Evolutionary conservation across 2,888 invertebrate species (phyloP), one percentile per base, ranked within the genome.

Genomic region (Tipula confusa): DNA sequence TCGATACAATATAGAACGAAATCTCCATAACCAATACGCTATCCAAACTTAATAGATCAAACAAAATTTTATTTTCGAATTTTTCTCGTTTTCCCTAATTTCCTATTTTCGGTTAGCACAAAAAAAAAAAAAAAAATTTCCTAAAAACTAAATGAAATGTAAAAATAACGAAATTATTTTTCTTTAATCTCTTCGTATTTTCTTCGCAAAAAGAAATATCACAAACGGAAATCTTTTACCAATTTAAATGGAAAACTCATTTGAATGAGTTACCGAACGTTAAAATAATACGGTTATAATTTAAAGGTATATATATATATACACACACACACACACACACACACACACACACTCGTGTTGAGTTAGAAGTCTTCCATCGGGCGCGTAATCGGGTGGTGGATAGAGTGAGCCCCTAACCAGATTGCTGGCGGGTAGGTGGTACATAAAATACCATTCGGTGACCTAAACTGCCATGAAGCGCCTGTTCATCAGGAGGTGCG

Each of bases 231-330:
- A 64, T 64, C 64, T 18, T 64, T 24, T 64, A 64, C 64, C 64
- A 64, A 64, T 64, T 64, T 64, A 64, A 64, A 64, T 64, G 64
- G 64, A 64, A 64, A 64, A 64, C 64, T 64, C 64, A 64, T 64
- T 64, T 64, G 64, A 64, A 64, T 64, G 64, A 64, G 18, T 64
- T 64, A 13, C 18, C 18, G 64, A 64, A 64, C 7, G 64, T 24
- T 24, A 64, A 24, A 64, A 64, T 24, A 64, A 64, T 64, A 18
- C 18, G 7, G 64, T 64, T 64, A 64, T 64, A 64, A 64, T 64
- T 64, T 64, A 9, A 6, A 64, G 64, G 48, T 48, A 48, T 6
- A 48, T 24, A 33, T n/a, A n/a, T 9, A 33, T 33, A 33, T 33
- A 33, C 33, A 33, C 9, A 64, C 24, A 24, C 24, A 64, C 7